Conservation (phyloP, 2,113 vertebrate genomes). For the Delphinapterus leucas region DNA sequence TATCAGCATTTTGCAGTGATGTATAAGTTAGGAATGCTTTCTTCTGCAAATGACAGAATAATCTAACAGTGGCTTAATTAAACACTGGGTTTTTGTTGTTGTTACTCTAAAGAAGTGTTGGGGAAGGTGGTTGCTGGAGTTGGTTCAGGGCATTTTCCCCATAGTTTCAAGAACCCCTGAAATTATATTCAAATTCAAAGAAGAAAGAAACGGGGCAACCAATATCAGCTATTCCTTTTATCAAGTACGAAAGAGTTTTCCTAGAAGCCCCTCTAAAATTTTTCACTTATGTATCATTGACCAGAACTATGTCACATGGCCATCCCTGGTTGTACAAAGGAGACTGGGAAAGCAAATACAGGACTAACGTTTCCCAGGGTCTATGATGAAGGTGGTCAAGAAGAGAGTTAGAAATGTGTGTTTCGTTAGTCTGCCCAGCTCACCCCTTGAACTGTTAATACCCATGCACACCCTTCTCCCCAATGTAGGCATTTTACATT, state of each 20-base stretch:
- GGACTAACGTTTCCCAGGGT: not conserved
- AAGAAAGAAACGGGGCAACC: not conserved
- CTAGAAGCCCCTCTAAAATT: not conserved
- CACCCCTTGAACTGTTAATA: not conserved
- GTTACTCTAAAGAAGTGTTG: not conserved
- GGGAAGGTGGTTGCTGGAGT: not conserved
- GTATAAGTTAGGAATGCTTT: not conserved
- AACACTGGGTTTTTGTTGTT: not conserved
- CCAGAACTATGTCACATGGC: not conserved
- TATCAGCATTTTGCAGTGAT: not conserved
- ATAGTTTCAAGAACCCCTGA: not conserved
- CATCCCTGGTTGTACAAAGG: not conserved
- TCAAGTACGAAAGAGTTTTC: not conserved
- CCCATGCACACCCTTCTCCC: not conserved
- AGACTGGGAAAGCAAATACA: not conserved
- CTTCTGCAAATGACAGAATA: not conserved
- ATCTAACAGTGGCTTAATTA: not conserved
- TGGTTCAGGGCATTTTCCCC: not conserved
- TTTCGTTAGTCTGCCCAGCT: not conserved
- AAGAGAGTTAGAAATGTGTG: not conserved
- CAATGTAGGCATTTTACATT: not conserved
- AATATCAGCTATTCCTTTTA: not conserved
- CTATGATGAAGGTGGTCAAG: not conserved
- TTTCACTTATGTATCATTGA: not conserved
- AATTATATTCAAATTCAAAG: not conserved